These are phyloP conservation scores for Biston stratarius DNA, from an alignment of 2,888 invertebrate species.

Conservation along the genomic window DNA sequence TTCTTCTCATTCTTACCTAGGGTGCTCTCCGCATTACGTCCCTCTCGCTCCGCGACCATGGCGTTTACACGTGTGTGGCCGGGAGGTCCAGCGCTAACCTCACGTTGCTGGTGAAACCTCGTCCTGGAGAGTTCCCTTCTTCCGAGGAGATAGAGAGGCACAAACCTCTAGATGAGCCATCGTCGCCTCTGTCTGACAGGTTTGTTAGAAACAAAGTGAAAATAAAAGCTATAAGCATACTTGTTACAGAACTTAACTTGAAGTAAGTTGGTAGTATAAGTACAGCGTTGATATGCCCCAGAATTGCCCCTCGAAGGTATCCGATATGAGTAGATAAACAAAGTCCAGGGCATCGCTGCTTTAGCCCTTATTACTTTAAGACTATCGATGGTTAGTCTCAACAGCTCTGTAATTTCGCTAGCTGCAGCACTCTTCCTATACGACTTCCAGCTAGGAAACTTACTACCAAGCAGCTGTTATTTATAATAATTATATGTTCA, in stretches of 20 bases:
- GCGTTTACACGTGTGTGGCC: slow-evolving; percentile 94
- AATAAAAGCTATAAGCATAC: no score
- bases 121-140: slow-evolving; percentile 92
- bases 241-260: no score
- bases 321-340: no score
- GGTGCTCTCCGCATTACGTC: slow-evolving; percentile 95
- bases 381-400: no score
- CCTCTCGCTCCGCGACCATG: slow-evolving; percentile 93
- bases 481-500: slow-evolving; percentile 33
- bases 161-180: slow-evolving; percentile 79
- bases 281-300: no score
- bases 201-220: slow-evolving; percentile 38
- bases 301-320: no score
- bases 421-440: no score
- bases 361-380: no score
- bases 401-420: no score
- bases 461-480: background rate
- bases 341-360: no score
- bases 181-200: slow-evolving; percentile 80
- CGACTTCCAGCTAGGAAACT: background rate
- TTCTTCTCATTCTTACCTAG: slow-evolving; percentile 49
- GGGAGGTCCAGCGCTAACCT: slow-evolving; percentile 93
- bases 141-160: slow-evolving; percentile 91
- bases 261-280: no score
- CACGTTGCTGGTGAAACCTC: slow-evolving; percentile 92